phyloP scores from a whole-genome alignment of 1,140 invertebrate species.

The Mycetomoellerius zeteki region DNA sequence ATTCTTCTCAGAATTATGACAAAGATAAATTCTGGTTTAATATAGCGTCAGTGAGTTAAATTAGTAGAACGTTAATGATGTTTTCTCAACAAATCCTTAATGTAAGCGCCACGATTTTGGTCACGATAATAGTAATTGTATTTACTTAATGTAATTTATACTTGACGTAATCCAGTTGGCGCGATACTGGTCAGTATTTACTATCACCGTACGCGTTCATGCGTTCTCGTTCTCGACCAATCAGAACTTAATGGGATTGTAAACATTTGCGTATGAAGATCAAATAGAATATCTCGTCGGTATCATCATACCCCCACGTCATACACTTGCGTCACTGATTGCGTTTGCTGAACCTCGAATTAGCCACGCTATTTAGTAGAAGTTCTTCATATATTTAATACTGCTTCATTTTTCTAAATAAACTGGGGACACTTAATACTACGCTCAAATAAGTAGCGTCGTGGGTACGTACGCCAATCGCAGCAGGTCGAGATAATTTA shows the following conservation, averaged over 20 bases:
- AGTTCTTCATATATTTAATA: background rate
- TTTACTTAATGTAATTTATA: background rate
- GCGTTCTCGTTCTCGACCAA: constrained; percentile 57
- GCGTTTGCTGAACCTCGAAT: constrained; percentile 31
- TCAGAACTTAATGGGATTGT: constrained; percentile 80
- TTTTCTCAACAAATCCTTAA: constrained; percentile 5
- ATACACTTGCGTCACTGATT: constrained; percentile 51
- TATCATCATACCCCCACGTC: constrained; percentile 65
- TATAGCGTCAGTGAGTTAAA: background rate
- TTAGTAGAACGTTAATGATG: constrained; percentile 27
- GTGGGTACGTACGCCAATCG: background rate
- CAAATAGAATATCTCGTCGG: constrained; percentile 69
- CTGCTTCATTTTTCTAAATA: background rate
- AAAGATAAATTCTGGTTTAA: background rate
- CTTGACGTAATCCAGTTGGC: background rate
- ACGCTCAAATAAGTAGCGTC: background rate
- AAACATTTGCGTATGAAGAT: constrained; percentile 80
- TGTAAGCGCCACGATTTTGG: constrained; percentile 16
- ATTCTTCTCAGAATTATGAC: background rate
- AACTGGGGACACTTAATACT: background rate
- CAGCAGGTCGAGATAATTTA: constrained; percentile 8
- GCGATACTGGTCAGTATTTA: background rate
- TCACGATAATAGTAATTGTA: constrained; percentile 17
- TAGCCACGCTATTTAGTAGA: background rate
- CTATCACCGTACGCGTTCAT: background rate